Percentiles rank a stretch among this genome's conserved stretches.
Evolutionary conservation across 2,888 invertebrate genomes (phyloP).

Genomic region (Hyposoter dolosus): DNA sequence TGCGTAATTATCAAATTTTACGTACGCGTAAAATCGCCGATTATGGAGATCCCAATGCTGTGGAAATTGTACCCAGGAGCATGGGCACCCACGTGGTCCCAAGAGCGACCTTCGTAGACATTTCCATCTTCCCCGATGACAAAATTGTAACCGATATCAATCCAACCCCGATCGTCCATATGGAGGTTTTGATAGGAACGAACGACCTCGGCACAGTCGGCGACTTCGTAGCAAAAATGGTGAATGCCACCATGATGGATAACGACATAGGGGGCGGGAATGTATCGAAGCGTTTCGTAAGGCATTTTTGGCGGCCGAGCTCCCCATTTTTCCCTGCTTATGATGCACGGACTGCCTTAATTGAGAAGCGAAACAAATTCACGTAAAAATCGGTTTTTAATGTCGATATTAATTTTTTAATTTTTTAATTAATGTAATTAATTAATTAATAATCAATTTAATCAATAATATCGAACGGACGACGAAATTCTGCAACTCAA

Average conservation of each 20-base stretch:
- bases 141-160: conserved; percentile 85
- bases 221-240: conserved; percentile 77
- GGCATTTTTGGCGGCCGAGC: conserved; percentile 77
- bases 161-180: conserved; percentile 82
- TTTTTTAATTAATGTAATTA: too few species aligned
- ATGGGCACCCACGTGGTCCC: conserved; percentile 84
- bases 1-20: conserved; percentile 5
- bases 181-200: conserved; percentile 82
- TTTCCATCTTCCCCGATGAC: conserved; percentile 86
- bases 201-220: conserved; percentile 78
- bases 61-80: conserved; percentile 83
- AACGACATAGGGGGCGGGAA: conserved; percentile 82
- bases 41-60: conserved; percentile 83
- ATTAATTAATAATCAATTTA: too few species aligned
- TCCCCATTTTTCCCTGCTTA: conserved; percentile 80
- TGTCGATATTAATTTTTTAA: background rate
- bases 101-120: conserved; percentile 84
- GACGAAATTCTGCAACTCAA: background rate
- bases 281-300: conserved; percentile 61
- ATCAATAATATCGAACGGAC: too few species aligned
- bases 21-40: conserved; percentile 83
- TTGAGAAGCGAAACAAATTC: conserved; percentile 13
- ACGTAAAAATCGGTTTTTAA: background rate
- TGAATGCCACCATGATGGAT: conserved; percentile 83
- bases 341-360: conserved; percentile 77